Conservation (phyloP, 2,797 vertebrate species). For the Pelobates cultripes region DNA sequence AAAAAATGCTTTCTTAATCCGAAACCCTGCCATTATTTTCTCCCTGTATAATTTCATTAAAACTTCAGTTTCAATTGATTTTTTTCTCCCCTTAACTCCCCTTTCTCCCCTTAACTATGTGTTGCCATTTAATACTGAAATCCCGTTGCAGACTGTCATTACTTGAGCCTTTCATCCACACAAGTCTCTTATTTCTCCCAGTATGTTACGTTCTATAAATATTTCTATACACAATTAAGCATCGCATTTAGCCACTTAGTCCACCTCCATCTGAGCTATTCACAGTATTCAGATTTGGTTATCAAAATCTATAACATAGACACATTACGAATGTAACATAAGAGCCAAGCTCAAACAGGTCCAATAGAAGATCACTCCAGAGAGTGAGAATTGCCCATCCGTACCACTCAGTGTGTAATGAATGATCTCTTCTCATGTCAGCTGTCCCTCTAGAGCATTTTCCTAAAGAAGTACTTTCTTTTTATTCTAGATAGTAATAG, state of each 20-base stretch:
- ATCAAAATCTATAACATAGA: slow-evolving; percentile 41
- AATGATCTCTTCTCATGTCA: slow-evolving; percentile 34
- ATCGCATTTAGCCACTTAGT: slow-evolving; percentile 45
- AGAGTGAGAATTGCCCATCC: slow-evolving; percentile 2
- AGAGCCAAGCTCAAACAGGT: slow-evolving; percentile 1
- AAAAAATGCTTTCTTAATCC: slow-evolving; percentile 6
- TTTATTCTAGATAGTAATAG: slow-evolving; percentile 47
- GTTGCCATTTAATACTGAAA: slow-evolving; percentile 35
- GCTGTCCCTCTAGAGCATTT: slow-evolving; percentile 27
- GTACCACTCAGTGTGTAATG: slow-evolving; percentile 27
- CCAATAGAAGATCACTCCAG: slow-evolving; percentile 16
- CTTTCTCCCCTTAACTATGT: slow-evolving; percentile 28
- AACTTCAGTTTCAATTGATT: slow-evolving; percentile 40
- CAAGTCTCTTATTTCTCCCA: slow-evolving; percentile 45
- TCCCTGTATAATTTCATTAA: slow-evolving; percentile 48
- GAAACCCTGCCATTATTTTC: slow-evolving; percentile 2
- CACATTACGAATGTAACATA: slow-evolving; percentile 23
- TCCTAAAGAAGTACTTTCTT: too few relatives aligned
- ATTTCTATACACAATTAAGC: slow-evolving; percentile 45
- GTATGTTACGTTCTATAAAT: slow-evolving; percentile 51
- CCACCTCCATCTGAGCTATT: slow-evolving; percentile 40
- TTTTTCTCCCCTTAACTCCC: too few relatives aligned
- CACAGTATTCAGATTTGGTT: slow-evolving; percentile 35
- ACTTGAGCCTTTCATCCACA: slow-evolving; percentile 28
- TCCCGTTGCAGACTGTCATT: slow-evolving; percentile 30